Conservation (phyloP, 2,888 invertebrate genomes). For the Habroteleia sp. region DNA sequence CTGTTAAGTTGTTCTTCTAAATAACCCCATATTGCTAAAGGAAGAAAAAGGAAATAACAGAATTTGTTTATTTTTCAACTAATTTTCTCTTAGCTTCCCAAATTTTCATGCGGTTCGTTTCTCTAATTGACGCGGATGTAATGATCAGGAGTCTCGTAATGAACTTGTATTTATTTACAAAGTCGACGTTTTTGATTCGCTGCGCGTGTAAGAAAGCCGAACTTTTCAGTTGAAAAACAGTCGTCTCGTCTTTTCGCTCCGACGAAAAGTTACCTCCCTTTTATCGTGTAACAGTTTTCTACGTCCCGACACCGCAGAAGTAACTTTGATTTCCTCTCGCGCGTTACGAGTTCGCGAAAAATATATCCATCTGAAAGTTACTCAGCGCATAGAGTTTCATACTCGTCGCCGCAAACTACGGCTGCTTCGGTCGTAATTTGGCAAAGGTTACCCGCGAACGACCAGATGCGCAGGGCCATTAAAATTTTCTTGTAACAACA, state of each 20-base stretch:
- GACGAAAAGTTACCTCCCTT: slow-evolving; percentile 67
- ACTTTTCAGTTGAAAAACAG: slow-evolving; percentile 50
- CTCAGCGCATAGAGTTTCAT: slow-evolving; percentile 62
- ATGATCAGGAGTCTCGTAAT: slow-evolving; percentile 30
- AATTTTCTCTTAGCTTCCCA: not conserved
- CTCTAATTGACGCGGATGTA: slow-evolving; percentile 17
- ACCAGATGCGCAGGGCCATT: slow-evolving; percentile 45
- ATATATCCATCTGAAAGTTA: slow-evolving; percentile 75
- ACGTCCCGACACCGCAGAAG: slow-evolving; percentile 61
- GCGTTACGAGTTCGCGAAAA: slow-evolving; percentile 69
- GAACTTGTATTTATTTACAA: slow-evolving; percentile 48
- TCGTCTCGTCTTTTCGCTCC: slow-evolving; percentile 63
- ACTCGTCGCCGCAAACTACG: slow-evolving; percentile 55
- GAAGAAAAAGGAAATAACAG: no score
- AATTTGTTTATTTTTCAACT: no score
- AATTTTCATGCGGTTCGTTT: slow-evolving; percentile 5
- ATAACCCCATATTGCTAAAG: no score
- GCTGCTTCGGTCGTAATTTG: slow-evolving; percentile 58
- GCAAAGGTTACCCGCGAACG: slow-evolving; percentile 47
- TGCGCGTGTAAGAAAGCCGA: slow-evolving; percentile 44
- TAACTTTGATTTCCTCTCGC: slow-evolving; percentile 71
- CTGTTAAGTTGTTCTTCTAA: no score
- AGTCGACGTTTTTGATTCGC: slow-evolving; percentile 46
- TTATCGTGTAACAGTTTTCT: slow-evolving; percentile 58
- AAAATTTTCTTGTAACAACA: slow-evolving; percentile 14